phyloP scores from a whole-genome alignment of 2,888 invertebrate species.

The Spilosoma lubricipeda region DNA sequence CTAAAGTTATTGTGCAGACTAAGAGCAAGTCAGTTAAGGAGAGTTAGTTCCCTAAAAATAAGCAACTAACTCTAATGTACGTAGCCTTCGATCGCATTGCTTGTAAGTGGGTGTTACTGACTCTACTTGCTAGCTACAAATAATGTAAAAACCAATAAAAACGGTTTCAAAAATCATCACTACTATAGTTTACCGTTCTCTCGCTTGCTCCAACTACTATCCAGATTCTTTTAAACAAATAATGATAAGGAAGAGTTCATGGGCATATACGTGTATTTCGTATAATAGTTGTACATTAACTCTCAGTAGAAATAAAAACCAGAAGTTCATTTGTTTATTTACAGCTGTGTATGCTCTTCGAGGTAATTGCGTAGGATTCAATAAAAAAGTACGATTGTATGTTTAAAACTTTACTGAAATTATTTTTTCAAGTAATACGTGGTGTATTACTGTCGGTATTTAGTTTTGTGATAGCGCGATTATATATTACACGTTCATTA shows the following conservation, averaged over 20 bases:
- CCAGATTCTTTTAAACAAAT: not conserved
- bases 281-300: not conserved
- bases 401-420: not conserved
- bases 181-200: not conserved
- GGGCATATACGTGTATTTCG: not conserved
- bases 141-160: not conserved
- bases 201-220: not conserved
- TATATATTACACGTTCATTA: not conserved
- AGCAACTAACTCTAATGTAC: too few species aligned
- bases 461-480: not conserved
- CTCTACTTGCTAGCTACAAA: not conserved
- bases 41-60: too few species aligned
- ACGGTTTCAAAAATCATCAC: not conserved
- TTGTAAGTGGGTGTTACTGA: not conserved
- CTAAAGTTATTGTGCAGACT: too few species aligned
- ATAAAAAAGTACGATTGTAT: not conserved
- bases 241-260: not conserved
- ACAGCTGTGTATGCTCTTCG: conserved; percentile 13
- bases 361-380: conserved; percentile 4
- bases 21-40: too few species aligned
- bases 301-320: not conserved
- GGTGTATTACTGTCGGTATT: not conserved
- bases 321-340: conserved; percentile 3
- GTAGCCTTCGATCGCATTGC: not conserved
- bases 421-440: not conserved